phyloP scores from a whole-genome alignment of 2,888 invertebrate genomes.

The Hirtodrosophila histrioides region DNA sequence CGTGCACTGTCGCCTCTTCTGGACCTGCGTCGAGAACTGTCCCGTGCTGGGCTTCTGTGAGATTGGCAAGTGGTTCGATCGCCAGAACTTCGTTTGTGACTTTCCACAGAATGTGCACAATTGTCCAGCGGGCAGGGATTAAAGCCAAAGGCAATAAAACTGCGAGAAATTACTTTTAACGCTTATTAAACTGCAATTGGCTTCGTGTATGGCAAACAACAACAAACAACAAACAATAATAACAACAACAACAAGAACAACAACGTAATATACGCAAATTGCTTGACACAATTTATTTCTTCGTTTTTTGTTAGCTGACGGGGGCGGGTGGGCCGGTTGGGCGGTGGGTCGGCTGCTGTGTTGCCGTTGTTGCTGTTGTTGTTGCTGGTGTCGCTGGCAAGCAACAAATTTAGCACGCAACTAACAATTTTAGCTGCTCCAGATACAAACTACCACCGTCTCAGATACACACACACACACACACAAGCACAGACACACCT shows the following conservation, averaged over 20 bases:
- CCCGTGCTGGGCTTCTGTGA: constrained; percentile 59
- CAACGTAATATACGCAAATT: constrained; percentile 78
- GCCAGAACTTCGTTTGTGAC: constrained; percentile 47
- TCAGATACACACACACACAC: constrained; percentile 27
- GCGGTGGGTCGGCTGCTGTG: constrained; percentile 34
- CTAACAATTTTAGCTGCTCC: constrained; percentile 80
- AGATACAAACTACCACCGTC: constrained; percentile 55
- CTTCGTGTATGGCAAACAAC: constrained; percentile 45
- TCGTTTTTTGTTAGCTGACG: constrained; percentile 18
- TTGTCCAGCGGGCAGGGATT: constrained; percentile 55
- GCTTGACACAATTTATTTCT: constrained; percentile 75
- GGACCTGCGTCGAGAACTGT: constrained; percentile 55
- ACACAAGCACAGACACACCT: constrained; percentile 46
- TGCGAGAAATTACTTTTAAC: constrained; percentile 45
- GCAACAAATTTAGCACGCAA: constrained; percentile 74
- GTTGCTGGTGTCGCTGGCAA: constrained; percentile 34
- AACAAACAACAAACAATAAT: constrained; percentile 33
- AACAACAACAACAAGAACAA: constrained; percentile 18
- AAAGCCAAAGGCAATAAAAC: constrained; percentile 20
- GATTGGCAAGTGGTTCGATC: constrained; percentile 63
- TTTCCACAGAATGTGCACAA: constrained; percentile 50
- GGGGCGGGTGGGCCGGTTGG: constrained; percentile 14
- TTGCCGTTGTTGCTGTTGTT: constrained; percentile 21
- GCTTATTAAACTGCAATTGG: constrained; percentile 68
- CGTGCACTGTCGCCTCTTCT: constrained; percentile 60